A percentile compares a stretch with the other conserved stretches of the same genome.
Evolutionary conservation across 2,888 invertebrate species (phyloP).

Genomic region (Arrhopalites spinosus): DNA sequence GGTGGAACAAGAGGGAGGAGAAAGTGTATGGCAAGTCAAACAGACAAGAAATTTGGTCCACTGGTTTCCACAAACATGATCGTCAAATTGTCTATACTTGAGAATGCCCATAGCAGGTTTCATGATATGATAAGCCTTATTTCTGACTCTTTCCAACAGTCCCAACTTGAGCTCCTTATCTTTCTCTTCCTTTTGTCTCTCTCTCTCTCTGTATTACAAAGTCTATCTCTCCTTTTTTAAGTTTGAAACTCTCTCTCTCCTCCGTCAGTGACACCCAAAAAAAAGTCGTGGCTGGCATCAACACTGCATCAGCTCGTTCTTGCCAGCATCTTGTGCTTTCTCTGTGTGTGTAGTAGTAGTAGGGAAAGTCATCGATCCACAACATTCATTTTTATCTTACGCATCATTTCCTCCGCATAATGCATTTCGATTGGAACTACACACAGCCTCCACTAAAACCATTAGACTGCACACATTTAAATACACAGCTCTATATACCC

Average conservation of each 20-base stretch:
- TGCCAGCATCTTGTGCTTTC: too few species aligned
- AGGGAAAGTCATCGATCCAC: constrained; percentile 40
- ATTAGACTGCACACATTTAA: constrained; percentile 45
- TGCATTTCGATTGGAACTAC: constrained; percentile 41
- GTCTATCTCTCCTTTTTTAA: constrained; percentile 25
- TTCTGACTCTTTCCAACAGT: not conserved
- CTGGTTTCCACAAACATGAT: constrained; percentile 45
- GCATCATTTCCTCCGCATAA: constrained; percentile 50
- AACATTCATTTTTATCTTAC: constrained; percentile 50
- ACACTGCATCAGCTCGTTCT: too few species aligned
- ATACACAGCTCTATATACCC: constrained; percentile 36
- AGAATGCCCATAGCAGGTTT: not conserved
- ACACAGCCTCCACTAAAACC: constrained; percentile 28
- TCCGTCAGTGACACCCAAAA: too few species aligned
- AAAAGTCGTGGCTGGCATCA: too few species aligned
- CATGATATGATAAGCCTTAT: not conserved
- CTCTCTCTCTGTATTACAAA: not conserved
- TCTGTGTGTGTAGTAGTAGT: not conserved
- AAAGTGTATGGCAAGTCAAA: constrained; percentile 34
- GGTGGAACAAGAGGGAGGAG: not conserved
- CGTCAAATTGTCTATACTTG: constrained; percentile 41
- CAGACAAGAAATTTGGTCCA: constrained; percentile 43
- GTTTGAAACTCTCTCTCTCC: too few species aligned
- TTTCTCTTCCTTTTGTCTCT: not conserved
- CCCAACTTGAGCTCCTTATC: not conserved